Evolutionary conservation across 1,140 invertebrate genomes (phyloP), one percentile per base, ranked within the genome.

Genomic region (Rhynchophorus ferrugineus): DNA sequence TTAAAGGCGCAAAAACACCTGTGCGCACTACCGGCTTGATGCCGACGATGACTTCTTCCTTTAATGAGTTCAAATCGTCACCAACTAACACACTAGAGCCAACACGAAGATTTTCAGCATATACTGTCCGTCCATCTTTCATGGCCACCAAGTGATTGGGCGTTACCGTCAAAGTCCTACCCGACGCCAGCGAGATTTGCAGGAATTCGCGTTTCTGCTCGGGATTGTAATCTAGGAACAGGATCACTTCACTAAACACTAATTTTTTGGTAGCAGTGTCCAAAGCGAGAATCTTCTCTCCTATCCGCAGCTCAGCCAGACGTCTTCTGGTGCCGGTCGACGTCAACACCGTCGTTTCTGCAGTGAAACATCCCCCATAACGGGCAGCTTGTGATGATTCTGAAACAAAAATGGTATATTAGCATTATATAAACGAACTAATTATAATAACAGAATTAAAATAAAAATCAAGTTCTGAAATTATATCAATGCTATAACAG

Each of bases 1-100:
- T 99, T 9, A 98, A 73, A 0, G 95, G 95, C 1, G 95, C 95
- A 63, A 79, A 94, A 1, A 94, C 83, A 6, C 95, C 95, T 21
- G 71, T 71, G 14, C 75, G 72, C 1, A 76, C 66, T 7, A 81
- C 72, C 11, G 77, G 68, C 16, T 73, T 71, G 1, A 85, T 73
- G 0, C 71, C 66, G 0, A 82, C 66, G 0, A 96, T 83, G 55
- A 64, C 70, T 63, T 81, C 70, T 73, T 83, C 71, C 71, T 74
- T 61, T 65, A 82, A 69, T 6, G 66, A 70, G 29, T 71, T 70
- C 58, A 44, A 66, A 8, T 73, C 65, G 16, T 73, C 71, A 42
- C 73, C 64, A 45, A 77, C 77, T 49, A 78, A 70, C 1, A 81
- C 63, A 20, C 63, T 62, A 54, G 75, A 71, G 6, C 72, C 70